A percentile compares a stretch with the other conserved stretches of the same genome.
Conservation (phyloP, 1,140 invertebrate species). For the Copidosoma floridanum region DNA sequence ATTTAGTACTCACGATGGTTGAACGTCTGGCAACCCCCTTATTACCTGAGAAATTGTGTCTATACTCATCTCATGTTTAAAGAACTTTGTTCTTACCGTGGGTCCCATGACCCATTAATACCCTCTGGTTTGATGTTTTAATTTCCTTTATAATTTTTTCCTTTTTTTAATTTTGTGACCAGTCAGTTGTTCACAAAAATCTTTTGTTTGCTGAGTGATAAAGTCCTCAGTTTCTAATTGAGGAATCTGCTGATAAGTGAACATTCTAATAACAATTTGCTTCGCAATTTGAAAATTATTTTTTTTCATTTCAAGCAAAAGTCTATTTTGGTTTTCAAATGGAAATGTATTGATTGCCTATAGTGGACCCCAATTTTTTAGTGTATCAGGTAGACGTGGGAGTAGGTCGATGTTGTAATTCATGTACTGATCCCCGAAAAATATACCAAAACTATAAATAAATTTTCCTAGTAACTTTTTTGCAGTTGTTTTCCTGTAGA, state of each 20-base stretch:
- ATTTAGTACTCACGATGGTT: too few relatives aligned
- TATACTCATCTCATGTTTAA: too few relatives aligned
- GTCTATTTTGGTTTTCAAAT: constrained; percentile 16
- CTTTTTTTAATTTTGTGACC: too few relatives aligned
- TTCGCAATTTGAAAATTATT: background rate
- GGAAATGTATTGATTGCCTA: constrained; percentile 11
- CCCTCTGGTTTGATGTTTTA: too few relatives aligned
- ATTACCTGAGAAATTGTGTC: too few relatives aligned
- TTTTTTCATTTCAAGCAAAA: constrained; percentile 11
- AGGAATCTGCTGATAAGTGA: constrained; percentile 2
- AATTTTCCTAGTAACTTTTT: background rate
- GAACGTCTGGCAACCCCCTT: too few relatives aligned
- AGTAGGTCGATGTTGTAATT: constrained; percentile 14
- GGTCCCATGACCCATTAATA: too few relatives aligned
- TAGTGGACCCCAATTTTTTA: constrained; percentile 14
- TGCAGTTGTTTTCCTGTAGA: background rate
- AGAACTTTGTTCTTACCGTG: too few relatives aligned
- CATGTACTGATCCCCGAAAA: constrained; percentile 6
- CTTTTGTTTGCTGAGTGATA: background rate
- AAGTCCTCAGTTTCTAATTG: background rate
- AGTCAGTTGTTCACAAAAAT: constrained; percentile 3
- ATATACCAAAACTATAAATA: background rate
- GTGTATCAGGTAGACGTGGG: background rate
- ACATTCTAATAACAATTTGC: background rate
- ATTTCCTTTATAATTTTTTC: too few relatives aligned